Percentiles rank a stretch among this genome's conserved stretches.
These are phyloP conservation scores for Trichonephila clavipes DNA, from an alignment of 1,140 invertebrate genomes.

Conservation along the genomic window DNA sequence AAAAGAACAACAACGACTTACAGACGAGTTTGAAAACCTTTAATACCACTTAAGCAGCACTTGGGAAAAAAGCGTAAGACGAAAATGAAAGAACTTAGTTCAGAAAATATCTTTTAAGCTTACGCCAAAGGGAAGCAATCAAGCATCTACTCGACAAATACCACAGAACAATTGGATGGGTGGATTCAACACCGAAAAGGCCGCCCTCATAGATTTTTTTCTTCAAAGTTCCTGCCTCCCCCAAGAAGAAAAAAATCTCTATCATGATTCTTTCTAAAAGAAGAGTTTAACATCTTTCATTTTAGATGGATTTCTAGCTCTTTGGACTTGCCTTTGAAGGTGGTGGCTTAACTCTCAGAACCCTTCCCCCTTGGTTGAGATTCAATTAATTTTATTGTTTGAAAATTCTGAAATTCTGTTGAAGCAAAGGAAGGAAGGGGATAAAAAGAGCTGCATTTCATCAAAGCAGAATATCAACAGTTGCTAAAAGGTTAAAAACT, in stretches of 20 bases:
- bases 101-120: conserved; percentile 40
- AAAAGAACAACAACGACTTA: not conserved
- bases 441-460: not conserved
- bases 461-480: not conserved
- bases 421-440: not conserved
- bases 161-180: conserved; percentile 33
- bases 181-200: conserved; percentile 20
- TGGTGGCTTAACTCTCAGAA: conserved; percentile 3
- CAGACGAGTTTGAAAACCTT: conserved; percentile 1
- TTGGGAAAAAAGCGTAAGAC: not conserved
- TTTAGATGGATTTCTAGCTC: conserved; percentile 30
- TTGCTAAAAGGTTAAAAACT: not conserved
- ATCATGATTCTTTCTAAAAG: not conserved
- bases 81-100: not conserved
- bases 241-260: conserved; percentile 16
- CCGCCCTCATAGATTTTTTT: not conserved
- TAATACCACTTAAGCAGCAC: conserved; percentile 24
- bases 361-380: not conserved
- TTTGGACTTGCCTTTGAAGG: conserved; percentile 14
- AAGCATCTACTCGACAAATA: conserved; percentile 37
- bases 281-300: conserved; percentile 47
- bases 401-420: conserved; percentile 18
- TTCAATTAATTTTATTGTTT: conserved; percentile 23
- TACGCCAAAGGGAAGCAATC: conserved; percentile 28
- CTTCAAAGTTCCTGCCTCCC: not conserved